Evolutionary conservation across 2,888 invertebrate species (phyloP).

Genomic region (Anthrax anthrax): DNA sequence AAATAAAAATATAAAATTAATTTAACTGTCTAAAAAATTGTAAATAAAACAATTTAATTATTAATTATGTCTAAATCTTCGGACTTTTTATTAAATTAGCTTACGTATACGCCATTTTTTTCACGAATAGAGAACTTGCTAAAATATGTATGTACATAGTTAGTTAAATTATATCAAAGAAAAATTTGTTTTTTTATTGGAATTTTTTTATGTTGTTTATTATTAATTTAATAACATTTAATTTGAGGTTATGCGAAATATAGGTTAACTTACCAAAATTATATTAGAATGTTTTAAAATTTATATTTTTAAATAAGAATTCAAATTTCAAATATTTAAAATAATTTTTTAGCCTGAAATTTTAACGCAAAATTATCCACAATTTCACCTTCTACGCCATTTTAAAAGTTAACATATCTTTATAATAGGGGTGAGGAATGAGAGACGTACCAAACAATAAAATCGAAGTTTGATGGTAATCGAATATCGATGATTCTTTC

Average conservation of each 20-base stretch:
- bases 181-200: not conserved
- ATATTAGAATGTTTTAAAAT: conserved; percentile 1
- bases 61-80: too few relatives aligned
- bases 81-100: too few relatives aligned
- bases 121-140: too few relatives aligned
- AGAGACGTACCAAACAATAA: too few relatives aligned
- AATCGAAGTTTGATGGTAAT: too few relatives aligned
- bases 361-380: conserved; percentile 4
- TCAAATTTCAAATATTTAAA: not conserved
- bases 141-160: not conserved
- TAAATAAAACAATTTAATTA: too few relatives aligned
- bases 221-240: not conserved
- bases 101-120: conserved; percentile 3
- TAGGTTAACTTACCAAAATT: conserved; percentile 11
- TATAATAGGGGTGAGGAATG: too few relatives aligned
- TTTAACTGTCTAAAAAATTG: too few relatives aligned
- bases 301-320: not conserved
- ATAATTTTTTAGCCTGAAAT: conserved; percentile 2
- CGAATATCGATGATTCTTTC: too few relatives aligned
- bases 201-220: not conserved
- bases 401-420: conserved; percentile 7
- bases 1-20: too few relatives aligned
- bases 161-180: not conserved
- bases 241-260: conserved; percentile 13
- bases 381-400: conserved; percentile 8